Base-by-base conservation (phyloP, 53 echinoderm and acorn worm species). In the Holothuria scabra region DNA sequence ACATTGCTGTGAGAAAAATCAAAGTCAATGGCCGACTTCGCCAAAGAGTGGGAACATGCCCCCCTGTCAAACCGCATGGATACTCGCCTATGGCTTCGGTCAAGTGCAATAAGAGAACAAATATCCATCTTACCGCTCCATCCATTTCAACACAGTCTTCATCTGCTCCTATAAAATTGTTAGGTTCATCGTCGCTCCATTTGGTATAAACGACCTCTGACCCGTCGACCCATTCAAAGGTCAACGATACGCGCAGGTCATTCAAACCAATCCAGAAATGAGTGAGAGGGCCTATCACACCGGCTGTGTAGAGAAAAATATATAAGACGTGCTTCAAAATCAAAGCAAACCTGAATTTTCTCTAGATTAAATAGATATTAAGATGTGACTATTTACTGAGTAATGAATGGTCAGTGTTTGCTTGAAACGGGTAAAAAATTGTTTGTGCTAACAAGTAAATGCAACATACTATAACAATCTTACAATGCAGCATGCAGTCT, bases 251-350 rank as follows among this genome's bases (percentile, higher is more conserved):
- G 14, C 26, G 29, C 14, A 85, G 57, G 74, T 95, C 95, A 58
- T 90, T 90, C 41, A 95, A 83, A 44, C 92, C 95, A 65, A 95
- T 95, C 95, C 95, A 95, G 49, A 92, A 92, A 16, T 44, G 49
- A 37, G 67, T 81, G 4, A 63, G 55, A 60, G 65, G 65, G 10
- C 31, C 71, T 24, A 65, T 83, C 35, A 64, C 28, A 64, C 65
- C 65, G 20, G 28, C 65, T 64, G 5, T 10, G 23, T 58, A 66
- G 28, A 60, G 29, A 61, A 32, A 4, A 72, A 28, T 5, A 12
- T 16, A 52, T 0, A 16, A 18, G 14, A 48, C 1, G 14, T 0
- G 38, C 34, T 75, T 28, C 14, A 62, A 29, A 4, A 16, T 33
- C 3, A 52, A 52, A 52, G 18, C 1, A 16, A 14, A 52, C 18